Percentiles rank a stretch among this genome's conserved stretches.
These are phyloP conservation scores for Loriculus beryllinus DNA, from an alignment of 2,797 vertebrate species.

Conservation along the genomic window DNA sequence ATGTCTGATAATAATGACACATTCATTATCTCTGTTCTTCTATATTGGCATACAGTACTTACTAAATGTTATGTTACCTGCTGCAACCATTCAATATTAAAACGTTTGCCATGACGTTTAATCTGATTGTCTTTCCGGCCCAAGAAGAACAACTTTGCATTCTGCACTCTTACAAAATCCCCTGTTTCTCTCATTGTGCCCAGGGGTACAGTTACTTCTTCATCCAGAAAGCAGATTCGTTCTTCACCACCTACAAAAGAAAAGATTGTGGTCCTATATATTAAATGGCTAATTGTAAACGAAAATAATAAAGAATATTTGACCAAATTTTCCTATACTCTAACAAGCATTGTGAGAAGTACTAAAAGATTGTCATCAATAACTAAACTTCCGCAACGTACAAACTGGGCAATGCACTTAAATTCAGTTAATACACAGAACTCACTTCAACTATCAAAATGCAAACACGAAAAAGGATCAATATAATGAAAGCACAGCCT, in stretches of 20 bases:
- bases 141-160: conserved; percentile 80
- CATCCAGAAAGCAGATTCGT: conserved; percentile 89
- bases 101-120: conserved; percentile 89
- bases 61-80: conserved; percentile 71
- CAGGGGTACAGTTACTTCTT: conserved; percentile 74
- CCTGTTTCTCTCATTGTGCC: conserved; percentile 90
- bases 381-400: background rate
- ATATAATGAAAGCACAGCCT: background rate
- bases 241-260: conserved; percentile 82
- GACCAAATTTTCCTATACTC: background rate
- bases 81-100: conserved; percentile 85
- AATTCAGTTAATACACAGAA: background rate
- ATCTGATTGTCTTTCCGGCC: conserved; percentile 90
- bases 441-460: background rate
- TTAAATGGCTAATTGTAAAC: background rate
- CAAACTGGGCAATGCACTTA: background rate
- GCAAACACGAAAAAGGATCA: background rate
- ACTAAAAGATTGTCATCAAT: background rate
- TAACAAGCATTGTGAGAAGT: background rate
- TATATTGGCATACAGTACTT: background rate
- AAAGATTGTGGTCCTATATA: background rate
- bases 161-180: conserved; percentile 85
- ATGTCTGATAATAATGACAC: background rate
- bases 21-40: background rate
- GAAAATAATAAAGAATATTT: background rate